Conservation (phyloP, 2,888 invertebrate genomes). For the Melieria picta region DNA sequence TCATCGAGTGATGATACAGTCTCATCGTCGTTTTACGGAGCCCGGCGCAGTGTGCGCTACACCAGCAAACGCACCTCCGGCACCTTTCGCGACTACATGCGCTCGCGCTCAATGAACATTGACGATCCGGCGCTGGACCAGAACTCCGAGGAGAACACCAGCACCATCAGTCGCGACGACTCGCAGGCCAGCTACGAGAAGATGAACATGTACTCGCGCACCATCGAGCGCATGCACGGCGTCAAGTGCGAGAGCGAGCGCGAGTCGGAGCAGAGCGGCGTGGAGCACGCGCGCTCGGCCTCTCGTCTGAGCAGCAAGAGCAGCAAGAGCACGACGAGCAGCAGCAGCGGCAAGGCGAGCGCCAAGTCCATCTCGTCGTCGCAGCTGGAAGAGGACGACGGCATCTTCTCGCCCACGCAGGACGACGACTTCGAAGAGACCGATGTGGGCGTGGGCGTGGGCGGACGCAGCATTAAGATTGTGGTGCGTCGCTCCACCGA, state of each 20-base stretch:
- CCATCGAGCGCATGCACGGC: constrained; percentile 71
- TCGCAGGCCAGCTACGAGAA: constrained; percentile 59
- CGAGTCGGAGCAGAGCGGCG: constrained; percentile 54
- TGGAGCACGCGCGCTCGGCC: constrained; percentile 46
- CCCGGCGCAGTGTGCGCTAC: constrained; percentile 64
- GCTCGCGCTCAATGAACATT: constrained; percentile 62
- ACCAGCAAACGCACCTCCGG: constrained; percentile 66
- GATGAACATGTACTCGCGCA: constrained; percentile 67
- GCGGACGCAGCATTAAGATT: constrained; percentile 48
- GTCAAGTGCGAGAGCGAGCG: constrained; percentile 65
- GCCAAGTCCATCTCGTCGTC: constrained; percentile 36
- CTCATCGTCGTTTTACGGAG: constrained; percentile 65
- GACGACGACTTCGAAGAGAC: constrained; percentile 56
- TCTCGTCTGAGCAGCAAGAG: constrained; percentile 45
- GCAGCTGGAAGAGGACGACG: constrained; percentile 54
- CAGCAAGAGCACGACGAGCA: constrained; percentile 44
- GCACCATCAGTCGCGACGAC: constrained; percentile 58
- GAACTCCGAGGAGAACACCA: constrained; percentile 59
- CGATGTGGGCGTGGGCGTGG: constrained; percentile 21
- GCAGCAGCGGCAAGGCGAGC: constrained; percentile 45
- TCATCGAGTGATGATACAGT: constrained; percentile 66
- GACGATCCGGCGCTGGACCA: constrained; percentile 59
- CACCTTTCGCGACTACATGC: constrained; percentile 65
- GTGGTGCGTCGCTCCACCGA: constrained; percentile 55
- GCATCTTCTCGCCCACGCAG: constrained; percentile 56